phyloP scores from a whole-genome alignment of 2,888 invertebrate species.

The Kuschelorhynchus macadamiae region DNA sequence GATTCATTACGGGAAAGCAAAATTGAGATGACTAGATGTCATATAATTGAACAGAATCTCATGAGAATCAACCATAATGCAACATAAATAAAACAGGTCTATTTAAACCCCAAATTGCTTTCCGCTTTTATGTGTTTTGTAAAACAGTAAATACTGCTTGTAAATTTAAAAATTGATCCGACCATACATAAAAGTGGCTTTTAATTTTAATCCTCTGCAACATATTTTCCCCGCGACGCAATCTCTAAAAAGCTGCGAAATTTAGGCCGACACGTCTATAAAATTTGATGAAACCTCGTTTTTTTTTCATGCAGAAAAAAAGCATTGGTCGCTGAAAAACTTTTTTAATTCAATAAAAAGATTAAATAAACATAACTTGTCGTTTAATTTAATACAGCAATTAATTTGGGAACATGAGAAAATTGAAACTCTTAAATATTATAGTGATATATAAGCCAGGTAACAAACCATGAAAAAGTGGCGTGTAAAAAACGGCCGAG shows the following conservation, averaged over 20 bases:
- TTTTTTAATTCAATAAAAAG: too few species aligned
- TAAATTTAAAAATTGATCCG: conserved; percentile 23
- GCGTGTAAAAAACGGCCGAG: conserved; percentile 39
- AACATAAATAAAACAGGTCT: background rate
- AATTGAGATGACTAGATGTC: too few species aligned
- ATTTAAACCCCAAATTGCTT: conserved; percentile 10
- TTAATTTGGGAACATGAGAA: too few species aligned
- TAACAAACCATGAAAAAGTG: conserved; percentile 29
- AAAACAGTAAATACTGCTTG: conserved; percentile 13
- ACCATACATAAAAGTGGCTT: conserved; percentile 17
- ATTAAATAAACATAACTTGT: too few species aligned
- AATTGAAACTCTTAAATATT: conserved; percentile 6
- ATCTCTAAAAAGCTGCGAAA: conserved; percentile 8
- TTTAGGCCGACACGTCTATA: conserved; percentile 3
- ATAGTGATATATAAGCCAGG: conserved; percentile 27
- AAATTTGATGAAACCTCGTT: too few species aligned
- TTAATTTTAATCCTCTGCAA: conserved; percentile 12
- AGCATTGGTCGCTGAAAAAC: too few species aligned
- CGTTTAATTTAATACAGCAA: too few species aligned
- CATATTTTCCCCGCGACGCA: conserved; percentile 5
- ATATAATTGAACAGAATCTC: too few species aligned
- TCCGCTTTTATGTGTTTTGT: conserved; percentile 4
- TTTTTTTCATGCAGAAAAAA: too few species aligned
- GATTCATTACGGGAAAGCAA: too few species aligned
- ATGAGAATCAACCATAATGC: too few species aligned